A percentile compares a stretch with the other conserved stretches of the same genome.
These are phyloP conservation scores for Stylophora pistillata DNA, from an alignment of 64 coral and sea anemone genomes.

Conservation along the genomic window DNA sequence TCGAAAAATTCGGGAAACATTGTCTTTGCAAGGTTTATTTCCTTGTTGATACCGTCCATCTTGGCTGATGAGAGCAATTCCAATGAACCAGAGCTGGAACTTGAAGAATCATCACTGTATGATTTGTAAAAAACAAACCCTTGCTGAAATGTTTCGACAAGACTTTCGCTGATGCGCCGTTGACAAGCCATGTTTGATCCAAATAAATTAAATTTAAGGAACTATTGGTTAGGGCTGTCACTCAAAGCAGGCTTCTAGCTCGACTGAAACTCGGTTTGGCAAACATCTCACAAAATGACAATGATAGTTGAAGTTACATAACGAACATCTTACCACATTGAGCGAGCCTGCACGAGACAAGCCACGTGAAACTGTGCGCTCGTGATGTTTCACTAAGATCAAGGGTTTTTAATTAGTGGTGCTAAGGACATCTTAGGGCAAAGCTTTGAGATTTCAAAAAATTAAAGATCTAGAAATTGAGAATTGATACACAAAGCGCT, in stretches of 20 bases:
- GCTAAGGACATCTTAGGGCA: too few species aligned
- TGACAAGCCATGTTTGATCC: neutral
- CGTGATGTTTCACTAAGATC: too few species aligned
- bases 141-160: neutral
- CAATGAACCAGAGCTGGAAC: neutral
- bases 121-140: neutral
- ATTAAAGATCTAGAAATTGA: too few species aligned
- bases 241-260: neutral
- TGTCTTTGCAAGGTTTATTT: neutral
- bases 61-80: neutral
- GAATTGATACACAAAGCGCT: too few species aligned
- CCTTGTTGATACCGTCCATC: neutral
- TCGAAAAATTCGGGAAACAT: conserved; percentile 22
- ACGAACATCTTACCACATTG: too few species aligned
- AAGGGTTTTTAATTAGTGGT: too few species aligned
- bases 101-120: neutral
- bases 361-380: too few species aligned
- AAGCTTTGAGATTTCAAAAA: too few species aligned
- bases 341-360: neutral
- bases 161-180: neutral
- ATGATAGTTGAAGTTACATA: neutral
- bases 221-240: neutral
- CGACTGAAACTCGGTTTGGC: neutral
- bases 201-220: neutral
- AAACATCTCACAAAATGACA: neutral